Conservation (phyloP, 2,113 vertebrate species). For the Pogona vitticeps region DNA sequence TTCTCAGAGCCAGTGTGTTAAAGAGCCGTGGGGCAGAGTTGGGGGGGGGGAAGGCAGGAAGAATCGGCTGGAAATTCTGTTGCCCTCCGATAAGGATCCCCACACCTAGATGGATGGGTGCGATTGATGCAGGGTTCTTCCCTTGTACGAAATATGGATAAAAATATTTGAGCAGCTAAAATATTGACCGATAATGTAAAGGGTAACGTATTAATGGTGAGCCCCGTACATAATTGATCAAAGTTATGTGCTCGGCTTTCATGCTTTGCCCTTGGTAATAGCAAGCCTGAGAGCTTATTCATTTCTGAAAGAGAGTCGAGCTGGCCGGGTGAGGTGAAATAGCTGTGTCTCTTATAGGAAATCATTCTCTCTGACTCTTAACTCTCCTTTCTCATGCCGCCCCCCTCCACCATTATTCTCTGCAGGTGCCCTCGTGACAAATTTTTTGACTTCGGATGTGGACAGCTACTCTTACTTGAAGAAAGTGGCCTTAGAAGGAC, state of each 20-base stretch:
- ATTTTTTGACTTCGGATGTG: conserved; percentile 87
- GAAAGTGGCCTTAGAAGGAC: conserved; percentile 89
- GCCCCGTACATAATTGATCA: neutral
- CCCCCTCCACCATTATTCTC: neutral
- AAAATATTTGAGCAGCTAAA: neutral
- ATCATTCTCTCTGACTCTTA: conserved; percentile 35
- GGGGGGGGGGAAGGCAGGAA: no score
- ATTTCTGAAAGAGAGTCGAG: neutral
- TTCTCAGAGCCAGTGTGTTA: no score
- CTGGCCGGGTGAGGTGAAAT: neutral
- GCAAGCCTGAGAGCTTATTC: neutral
- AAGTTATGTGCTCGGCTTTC: neutral
- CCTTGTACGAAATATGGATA: no score
- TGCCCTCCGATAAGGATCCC: no score
- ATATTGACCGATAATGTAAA: neutral
- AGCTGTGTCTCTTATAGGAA: neutral
- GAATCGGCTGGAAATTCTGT: no score
- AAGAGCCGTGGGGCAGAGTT: no score
- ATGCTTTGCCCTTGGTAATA: neutral
- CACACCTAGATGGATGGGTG: no score
- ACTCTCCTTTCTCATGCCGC: neutral
- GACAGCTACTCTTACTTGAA: conserved; percentile 93
- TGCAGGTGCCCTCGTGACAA: conserved; percentile 89
- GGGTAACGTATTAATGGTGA: neutral
- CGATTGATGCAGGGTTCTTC: no score